These are phyloP conservation scores for Chelon labrosus DNA, from an alignment of 2,797 vertebrate species.

Conservation along the genomic window DNA sequence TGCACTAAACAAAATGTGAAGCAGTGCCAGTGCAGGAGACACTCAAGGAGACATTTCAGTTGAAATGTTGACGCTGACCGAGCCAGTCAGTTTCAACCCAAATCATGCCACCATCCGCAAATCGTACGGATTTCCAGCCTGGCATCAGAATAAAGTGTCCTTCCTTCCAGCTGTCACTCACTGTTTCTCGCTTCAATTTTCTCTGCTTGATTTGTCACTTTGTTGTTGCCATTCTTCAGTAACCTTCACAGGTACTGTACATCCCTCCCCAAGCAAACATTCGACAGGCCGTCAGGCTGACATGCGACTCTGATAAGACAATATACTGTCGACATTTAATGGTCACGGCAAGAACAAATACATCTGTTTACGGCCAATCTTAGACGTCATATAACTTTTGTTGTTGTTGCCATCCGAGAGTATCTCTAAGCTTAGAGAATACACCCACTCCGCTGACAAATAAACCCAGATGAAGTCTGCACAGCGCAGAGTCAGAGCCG, in stretches of 20 bases:
- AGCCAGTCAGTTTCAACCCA: background rate
- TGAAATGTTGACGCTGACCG: background rate
- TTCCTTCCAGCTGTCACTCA: conserved; percentile 2
- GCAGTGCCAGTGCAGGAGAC: background rate
- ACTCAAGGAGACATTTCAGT: background rate
- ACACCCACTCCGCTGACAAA: conserved; percentile 60
- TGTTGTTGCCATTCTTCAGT: conserved; percentile 5
- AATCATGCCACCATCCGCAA: background rate
- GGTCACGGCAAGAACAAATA: conserved; percentile 40
- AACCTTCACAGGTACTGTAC: background rate
- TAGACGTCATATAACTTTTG: conserved; percentile 32
- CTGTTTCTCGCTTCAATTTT: background rate
- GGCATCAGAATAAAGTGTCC: background rate
- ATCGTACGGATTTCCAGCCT: background rate
- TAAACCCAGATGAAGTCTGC: conserved; percentile 51
- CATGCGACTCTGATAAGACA: conserved; percentile 11
- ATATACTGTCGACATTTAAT: conserved; percentile 45
- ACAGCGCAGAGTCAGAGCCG: conserved; percentile 35
- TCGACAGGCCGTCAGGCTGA: conserved; percentile 15
- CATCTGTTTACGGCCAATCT: conserved; percentile 39
- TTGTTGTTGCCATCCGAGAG: background rate
- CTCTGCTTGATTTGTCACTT: conserved; percentile 14
- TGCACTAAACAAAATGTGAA: background rate
- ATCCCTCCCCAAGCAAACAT: background rate
- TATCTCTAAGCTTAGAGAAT: conserved; percentile 13